phyloP scores from a whole-genome alignment of 53 echinoderm and acorn worm genomes.

The Temnopleurus reevesii region DNA sequence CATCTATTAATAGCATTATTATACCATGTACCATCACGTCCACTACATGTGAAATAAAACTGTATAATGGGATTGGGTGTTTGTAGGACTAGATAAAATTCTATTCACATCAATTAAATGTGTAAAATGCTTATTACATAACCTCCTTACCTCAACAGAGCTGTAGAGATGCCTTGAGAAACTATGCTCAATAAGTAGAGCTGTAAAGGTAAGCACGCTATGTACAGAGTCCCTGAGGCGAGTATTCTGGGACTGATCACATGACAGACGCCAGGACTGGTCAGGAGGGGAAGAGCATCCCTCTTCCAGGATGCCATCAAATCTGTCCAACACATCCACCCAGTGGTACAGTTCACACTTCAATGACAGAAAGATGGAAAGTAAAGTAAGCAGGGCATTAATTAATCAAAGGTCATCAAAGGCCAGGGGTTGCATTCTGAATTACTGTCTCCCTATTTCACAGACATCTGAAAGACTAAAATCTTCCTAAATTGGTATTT shows the following conservation, averaged over 20 bases:
- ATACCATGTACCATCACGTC: no score
- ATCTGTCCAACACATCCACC: conserved; percentile 95
- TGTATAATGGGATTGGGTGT: no score
- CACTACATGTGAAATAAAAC: no score
- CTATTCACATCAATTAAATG: no score
- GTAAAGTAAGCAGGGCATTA: background rate
- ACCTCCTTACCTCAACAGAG: conserved; percentile 91
- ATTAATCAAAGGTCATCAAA: no score
- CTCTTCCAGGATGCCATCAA: conserved; percentile 90
- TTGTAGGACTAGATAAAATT: no score
- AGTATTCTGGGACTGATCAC: conserved; percentile 74
- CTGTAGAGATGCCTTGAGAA: conserved; percentile 98
- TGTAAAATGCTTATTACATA: no score
- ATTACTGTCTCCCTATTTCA: no score
- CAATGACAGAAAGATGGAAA: background rate
- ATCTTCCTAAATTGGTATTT: no score
- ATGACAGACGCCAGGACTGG: conserved; percentile 80
- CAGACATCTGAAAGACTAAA: no score
- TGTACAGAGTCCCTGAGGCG: conserved; percentile 80
- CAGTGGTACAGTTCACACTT: conserved; percentile 99
- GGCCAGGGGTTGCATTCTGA: no score
- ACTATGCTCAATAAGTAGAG: conserved; percentile 96
- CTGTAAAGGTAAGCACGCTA: conserved; percentile 90
- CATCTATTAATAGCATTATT: no score
- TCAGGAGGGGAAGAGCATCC: conserved; percentile 74